A percentile compares a stretch with the other conserved stretches of the same genome.
These are phyloP conservation scores for Smutsia gigantea DNA, from an alignment of 2,797 vertebrate species.

Conservation along the genomic window DNA sequence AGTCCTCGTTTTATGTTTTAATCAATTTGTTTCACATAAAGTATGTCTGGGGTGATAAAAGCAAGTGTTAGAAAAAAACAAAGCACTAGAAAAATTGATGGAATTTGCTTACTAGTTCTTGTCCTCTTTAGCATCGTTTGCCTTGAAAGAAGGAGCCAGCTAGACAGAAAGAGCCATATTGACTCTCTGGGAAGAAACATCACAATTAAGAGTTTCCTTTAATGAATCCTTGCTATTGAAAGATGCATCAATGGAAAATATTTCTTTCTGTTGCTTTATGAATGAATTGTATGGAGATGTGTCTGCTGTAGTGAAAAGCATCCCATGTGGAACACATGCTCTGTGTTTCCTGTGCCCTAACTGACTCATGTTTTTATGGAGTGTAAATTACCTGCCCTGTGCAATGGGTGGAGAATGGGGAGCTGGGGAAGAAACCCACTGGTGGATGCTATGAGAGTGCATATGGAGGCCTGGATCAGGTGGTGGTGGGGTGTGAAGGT, in stretches of 20 bases:
- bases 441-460: background rate
- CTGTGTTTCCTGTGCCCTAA: background rate
- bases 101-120: constrained; percentile 33
- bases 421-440: background rate
- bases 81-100: constrained; percentile 40
- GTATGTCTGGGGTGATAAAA: constrained; percentile 71
- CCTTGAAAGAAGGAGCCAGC: constrained; percentile 18
- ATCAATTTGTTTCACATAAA: constrained; percentile 73
- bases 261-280: constrained; percentile 52
- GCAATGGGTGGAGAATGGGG: background rate
- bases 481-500: too few species aligned
- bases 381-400: background rate
- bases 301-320: background rate
- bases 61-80: constrained; percentile 49
- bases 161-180: constrained; percentile 3
- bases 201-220: constrained; percentile 69
- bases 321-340: background rate
- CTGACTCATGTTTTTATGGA: background rate
- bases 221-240: constrained; percentile 54
- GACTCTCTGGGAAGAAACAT: constrained; percentile 21
- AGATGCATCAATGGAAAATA: constrained; percentile 21
- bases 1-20: constrained; percentile 71
- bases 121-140: constrained; percentile 16
- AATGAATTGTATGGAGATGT: constrained; percentile 44
- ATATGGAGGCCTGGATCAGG: background rate